Conservation (phyloP, 2,113 vertebrate species). For the Leptobrachium leishanense region DNA sequence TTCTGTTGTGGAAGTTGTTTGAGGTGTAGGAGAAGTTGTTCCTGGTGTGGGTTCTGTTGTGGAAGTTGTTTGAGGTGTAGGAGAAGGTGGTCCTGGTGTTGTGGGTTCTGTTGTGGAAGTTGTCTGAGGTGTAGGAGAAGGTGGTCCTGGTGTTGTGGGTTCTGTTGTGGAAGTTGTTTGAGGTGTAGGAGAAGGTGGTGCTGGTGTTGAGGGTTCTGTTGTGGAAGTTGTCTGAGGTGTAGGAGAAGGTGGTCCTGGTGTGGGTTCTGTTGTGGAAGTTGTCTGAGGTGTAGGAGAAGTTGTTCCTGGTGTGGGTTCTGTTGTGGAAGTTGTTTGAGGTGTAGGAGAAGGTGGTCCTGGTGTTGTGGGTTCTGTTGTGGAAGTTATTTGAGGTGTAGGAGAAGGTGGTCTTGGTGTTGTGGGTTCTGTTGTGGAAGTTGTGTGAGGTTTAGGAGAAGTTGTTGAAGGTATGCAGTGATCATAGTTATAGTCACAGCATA, state of each 20-base stretch:
- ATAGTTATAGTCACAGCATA: slow-evolving; percentile 53
- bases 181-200: not conserved
- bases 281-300: not conserved
- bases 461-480: not conserved
- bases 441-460: not conserved
- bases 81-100: slow-evolving; percentile 32
- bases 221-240: no score
- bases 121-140: not conserved
- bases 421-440: slow-evolving; percentile 25
- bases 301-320: not conserved
- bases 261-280: slow-evolving; percentile 25
- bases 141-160: slow-evolving; percentile 43
- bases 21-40: slow-evolving; percentile 1
- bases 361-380: slow-evolving; percentile 6
- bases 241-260: rapidly evolving
- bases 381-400: not conserved
- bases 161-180: not conserved
- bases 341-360: rapidly evolving
- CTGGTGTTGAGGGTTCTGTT: no score
- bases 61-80: not conserved
- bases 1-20: not conserved
- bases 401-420: not conserved
- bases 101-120: not conserved
- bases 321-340: not conserved
- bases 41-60: slow-evolving; percentile 11